Conservation (phyloP, 2,113 vertebrate species). For the Mus pahari region DNA sequence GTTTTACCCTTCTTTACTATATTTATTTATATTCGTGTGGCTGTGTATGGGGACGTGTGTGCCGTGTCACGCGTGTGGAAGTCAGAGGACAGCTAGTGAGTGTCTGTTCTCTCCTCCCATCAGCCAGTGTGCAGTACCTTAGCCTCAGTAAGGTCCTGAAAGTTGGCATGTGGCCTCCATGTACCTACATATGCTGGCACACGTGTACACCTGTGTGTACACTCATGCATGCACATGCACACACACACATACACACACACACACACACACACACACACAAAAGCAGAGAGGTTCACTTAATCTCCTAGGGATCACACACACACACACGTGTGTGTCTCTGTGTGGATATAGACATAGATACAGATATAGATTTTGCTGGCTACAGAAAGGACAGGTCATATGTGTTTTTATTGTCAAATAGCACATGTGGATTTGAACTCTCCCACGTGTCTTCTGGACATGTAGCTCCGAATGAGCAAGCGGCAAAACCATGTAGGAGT, state of each 20-base stretch:
- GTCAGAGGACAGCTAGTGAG: not conserved
- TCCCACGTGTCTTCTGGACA: not conserved
- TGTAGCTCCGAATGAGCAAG: not conserved
- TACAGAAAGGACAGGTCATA: not conserved
- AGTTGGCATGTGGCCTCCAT: not conserved
- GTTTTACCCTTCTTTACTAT: not conserved
- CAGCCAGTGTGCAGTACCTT: too few species aligned
- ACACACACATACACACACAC: not conserved
- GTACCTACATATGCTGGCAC: not conserved
- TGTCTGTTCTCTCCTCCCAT: not conserved
- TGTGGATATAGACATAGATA: not conserved
- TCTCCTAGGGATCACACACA: not conserved
- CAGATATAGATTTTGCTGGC: not conserved
- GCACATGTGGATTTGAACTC: not conserved
- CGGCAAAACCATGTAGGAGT: not conserved
- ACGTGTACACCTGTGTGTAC: too few species aligned
- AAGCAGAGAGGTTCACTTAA: too few species aligned
- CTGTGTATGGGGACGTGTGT: too few species aligned
- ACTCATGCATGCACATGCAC: not conserved
- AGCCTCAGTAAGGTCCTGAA: not conserved
- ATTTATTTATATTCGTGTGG: not conserved
- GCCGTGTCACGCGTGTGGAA: not conserved
- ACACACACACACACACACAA: not conserved
- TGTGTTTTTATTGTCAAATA: not conserved
- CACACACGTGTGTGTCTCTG: not conserved